Conservation (phyloP, 64 coral and sea anemone species). For the Stichodactyla helianthus region DNA sequence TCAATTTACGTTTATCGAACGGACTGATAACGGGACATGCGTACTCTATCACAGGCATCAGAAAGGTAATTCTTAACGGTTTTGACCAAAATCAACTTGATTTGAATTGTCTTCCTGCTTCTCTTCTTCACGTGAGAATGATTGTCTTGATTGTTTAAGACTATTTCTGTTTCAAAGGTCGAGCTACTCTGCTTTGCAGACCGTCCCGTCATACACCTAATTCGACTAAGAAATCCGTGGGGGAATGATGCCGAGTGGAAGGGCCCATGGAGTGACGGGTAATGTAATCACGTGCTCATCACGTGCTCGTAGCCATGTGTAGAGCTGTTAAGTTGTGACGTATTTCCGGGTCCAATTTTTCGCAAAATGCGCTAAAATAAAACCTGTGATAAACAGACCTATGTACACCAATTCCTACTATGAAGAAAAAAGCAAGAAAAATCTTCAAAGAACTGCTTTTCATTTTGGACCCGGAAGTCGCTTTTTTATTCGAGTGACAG, state of each 20-base stretch:
- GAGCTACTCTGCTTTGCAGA: conserved; percentile 29
- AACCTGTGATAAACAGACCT: no score
- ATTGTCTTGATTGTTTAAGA: background rate
- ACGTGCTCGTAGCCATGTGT: background rate
- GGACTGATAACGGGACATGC: conserved; percentile 48
- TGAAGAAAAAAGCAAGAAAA: no score
- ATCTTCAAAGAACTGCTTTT: no score
- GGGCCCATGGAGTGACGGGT: conserved; percentile 83
- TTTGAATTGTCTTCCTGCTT: no score
- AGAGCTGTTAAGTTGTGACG: no score
- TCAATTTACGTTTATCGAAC: conserved; percentile 12
- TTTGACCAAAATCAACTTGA: no score
- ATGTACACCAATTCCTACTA: no score
- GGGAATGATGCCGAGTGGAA: conserved; percentile 73
- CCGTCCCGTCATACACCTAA: conserved; percentile 42
- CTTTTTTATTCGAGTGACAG: no score
- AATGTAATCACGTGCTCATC: background rate
- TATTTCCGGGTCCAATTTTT: no score
- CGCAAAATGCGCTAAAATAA: no score
- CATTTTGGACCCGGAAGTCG: no score
- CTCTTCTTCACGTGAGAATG: no score
- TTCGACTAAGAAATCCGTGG: conserved; percentile 74
- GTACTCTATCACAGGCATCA: conserved; percentile 39
- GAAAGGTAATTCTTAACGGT: conserved; percentile 16
- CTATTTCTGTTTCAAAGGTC: conserved; percentile 8